Base-by-base conservation (phyloP, 1,140 invertebrate species). In the Monomorium pharaonis region DNA sequence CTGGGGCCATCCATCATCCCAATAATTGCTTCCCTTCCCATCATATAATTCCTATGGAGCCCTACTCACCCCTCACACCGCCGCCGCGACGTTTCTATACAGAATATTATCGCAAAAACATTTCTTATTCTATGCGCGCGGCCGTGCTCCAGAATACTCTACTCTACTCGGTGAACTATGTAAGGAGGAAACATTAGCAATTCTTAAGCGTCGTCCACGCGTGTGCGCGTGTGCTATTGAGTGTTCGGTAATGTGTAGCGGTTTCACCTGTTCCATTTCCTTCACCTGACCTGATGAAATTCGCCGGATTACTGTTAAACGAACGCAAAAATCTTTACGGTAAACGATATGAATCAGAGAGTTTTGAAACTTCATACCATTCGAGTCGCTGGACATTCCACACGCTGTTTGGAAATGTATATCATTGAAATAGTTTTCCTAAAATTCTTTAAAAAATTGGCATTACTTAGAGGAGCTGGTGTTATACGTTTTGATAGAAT, bases 21-120 rank as follows among this genome's bases (percentile, higher is more conserved):
- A 93, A 94, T 95, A 95, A 95, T 95, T 95, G 94, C 94, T 94
- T 94, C 93, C 93, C 94, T 94, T 94, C 91, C 94, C 93, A 93
- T 94, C 93, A 87, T 91, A 94, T 93, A 94, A 94, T 94, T 94
- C 92, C 92, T 94, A 92, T 93, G 92, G 93, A 94, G 93, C 83
- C 85, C 70, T 70, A 74, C 84, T 51, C 37, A 78, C 72, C 69
- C 54, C 78, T 72, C 51, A 16, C 84, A 49, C 62, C 62, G 83
- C 54, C 58, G 37, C 60, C 69, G 76, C 70, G 47, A 44, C 65
- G 37, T 30, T 67, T 83, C 67, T 58, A 58, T 83, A 83, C 67
- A 74, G 51, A 83, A 47, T 83, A 83, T 83, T 72, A 83, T 83
- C 78, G 78, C 67, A 60, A 83, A 83, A 83, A 72, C 85, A 76